phyloP scores from a whole-genome alignment of 64 coral and sea anemone genomes.

The Cladopsammia gracilis region DNA sequence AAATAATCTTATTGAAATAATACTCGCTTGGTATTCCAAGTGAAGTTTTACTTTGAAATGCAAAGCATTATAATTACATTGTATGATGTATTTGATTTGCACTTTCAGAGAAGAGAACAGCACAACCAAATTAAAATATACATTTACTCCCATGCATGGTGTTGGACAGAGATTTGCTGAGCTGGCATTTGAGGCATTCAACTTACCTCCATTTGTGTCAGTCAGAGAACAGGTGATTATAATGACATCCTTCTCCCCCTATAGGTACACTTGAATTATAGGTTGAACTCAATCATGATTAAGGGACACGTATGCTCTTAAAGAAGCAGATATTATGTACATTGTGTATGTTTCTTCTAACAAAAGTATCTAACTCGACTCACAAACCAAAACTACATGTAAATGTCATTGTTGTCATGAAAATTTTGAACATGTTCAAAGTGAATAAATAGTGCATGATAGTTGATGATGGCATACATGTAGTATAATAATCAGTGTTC shows the following conservation, averaged over 20 bases:
- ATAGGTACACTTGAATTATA: neutral
- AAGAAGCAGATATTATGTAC: too few relatives aligned
- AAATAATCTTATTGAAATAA: too few relatives aligned
- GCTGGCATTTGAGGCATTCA: constrained; percentile 91
- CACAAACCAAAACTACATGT: too few relatives aligned
- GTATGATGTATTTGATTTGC: neutral
- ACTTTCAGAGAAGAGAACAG: constrained; percentile 76
- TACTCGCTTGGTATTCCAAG: neutral
- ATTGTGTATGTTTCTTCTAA: too few relatives aligned
- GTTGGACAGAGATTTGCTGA: constrained; percentile 95
- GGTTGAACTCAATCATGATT: too few relatives aligned
- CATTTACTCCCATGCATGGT: constrained; percentile 98
- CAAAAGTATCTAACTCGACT: too few relatives aligned
- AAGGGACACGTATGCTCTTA: too few relatives aligned
- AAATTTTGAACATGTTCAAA: too few relatives aligned
- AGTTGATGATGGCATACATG: too few relatives aligned
- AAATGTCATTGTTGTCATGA: too few relatives aligned
- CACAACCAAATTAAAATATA: constrained; percentile 83
- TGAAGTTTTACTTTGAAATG: neutral
- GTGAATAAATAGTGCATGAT: too few relatives aligned
- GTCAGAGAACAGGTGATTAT: constrained; percentile 90
- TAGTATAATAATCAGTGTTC: too few relatives aligned
- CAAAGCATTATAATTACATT: neutral
- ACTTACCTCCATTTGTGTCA: constrained; percentile 88
- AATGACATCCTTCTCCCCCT: neutral